phyloP scores from a whole-genome alignment of 64 coral and sea anemone genomes.

The Pocillopora verrucosa region DNA sequence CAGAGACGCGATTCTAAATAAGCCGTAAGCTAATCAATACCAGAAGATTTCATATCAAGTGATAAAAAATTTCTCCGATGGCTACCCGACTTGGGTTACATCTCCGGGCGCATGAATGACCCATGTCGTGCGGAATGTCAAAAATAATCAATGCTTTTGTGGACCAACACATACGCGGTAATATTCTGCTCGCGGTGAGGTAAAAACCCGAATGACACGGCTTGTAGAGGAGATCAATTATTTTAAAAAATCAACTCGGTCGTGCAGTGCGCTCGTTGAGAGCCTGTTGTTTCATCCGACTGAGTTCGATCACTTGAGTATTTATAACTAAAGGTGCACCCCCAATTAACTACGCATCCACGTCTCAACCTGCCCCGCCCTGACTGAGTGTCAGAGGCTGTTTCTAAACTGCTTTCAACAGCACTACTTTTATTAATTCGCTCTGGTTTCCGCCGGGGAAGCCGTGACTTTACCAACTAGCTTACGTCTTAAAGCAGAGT shows the following conservation, averaged over 20 bases:
- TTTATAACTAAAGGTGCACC: constrained; percentile 4
- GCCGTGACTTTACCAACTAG: background rate
- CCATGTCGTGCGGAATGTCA: background rate
- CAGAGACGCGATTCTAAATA: constrained; percentile 34
- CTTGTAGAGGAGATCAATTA: background rate
- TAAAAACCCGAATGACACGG: constrained; percentile 6
- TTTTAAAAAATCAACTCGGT: no score
- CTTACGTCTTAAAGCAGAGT: background rate
- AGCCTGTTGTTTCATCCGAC: background rate
- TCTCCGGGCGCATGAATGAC: background rate
- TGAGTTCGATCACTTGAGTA: background rate
- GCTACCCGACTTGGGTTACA: constrained; percentile 45
- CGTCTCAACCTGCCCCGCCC: constrained; percentile 11
- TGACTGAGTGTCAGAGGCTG: background rate
- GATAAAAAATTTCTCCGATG: constrained; percentile 19
- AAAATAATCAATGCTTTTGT: background rate
- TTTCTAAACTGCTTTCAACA: constrained; percentile 38
- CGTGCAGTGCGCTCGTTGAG: background rate
- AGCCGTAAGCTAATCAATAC: constrained; percentile 44
- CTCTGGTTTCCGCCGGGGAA: background rate
- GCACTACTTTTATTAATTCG: background rate
- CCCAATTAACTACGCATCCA: constrained; percentile 16
- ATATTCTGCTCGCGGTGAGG: background rate
- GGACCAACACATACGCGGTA: background rate
- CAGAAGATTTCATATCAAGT: constrained; percentile 42